Base-by-base conservation (phyloP, 2,113 vertebrate genomes). In the Vulpes lagopus region DNA sequence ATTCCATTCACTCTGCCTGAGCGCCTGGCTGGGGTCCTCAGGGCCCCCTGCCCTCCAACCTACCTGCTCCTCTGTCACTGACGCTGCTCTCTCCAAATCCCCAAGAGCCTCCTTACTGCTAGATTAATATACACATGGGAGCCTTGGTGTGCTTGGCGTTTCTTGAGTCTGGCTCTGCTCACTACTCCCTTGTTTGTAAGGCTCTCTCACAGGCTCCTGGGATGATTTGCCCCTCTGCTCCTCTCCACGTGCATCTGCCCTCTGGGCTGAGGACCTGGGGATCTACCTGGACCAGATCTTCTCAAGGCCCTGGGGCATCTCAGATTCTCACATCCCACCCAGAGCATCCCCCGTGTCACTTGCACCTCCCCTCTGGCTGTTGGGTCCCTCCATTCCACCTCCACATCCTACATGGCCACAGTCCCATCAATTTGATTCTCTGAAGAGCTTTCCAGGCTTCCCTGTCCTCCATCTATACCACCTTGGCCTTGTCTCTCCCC, bases 391-490 rank as follows among this genome's bases (percentile, higher is more conserved):
- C 30, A 64, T 65, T 23, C 49, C 76, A 74, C 20, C 23, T 35
- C n/a, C 51, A 51, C 11, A 14, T 38, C 82, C 14, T 60, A 0
- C 12, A n/a, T 8, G 59, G 57, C 79, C 65, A 35, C 35, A 35
- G 1, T 23, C 76, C 35, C 0, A 0, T 38, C 51, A 49, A 0
- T 8, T 12, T 12, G 22, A 11, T 60, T 14, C 87, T 79, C 11
- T 5, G 12, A 73, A 30, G 90, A 53, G 38, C 11, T 84, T 74
- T 20, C 57, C 51, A 51, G 78, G 62, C 93, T 38, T 38, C 35
- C 16, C 35, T 14, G 15, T 25, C 32, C 38, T 17, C 51, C 23
- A 6, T 32, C 27, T 53, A 23, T 3, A 16, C 22, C 60, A 12
- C 43, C 20, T 11, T 1, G 4, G 49, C 64, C 65, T 55, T 22